phyloP scores from a whole-genome alignment of 2,888 invertebrate genomes.

The Aleiodes alternator region DNA sequence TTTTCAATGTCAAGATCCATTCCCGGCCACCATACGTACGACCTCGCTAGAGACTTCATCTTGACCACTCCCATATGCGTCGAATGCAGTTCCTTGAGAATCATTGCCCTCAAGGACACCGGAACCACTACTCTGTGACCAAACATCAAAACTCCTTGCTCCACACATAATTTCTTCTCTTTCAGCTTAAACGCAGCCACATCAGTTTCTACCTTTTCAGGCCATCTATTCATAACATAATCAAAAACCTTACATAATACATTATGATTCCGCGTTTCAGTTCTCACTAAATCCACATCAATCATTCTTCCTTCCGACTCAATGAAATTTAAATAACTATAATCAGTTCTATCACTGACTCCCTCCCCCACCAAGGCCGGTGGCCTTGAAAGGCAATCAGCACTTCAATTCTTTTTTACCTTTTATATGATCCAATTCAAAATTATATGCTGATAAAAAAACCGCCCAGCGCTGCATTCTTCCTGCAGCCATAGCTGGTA shows the following conservation, averaged over 20 bases:
- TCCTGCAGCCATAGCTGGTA: conserved; percentile 57
- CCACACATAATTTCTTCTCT: too few relatives aligned
- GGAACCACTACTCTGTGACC: conserved; percentile 52
- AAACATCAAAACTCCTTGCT: conserved; percentile 35
- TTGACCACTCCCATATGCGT: conserved; percentile 48
- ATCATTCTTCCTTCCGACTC: too few relatives aligned
- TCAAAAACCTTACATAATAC: too few relatives aligned
- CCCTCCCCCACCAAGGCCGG: background rate
- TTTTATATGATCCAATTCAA: conserved; percentile 33
- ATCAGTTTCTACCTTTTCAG: too few relatives aligned
- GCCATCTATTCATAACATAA: too few relatives aligned
- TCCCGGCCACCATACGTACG: conserved; percentile 51
- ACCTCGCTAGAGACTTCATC: conserved; percentile 49
- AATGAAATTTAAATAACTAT: too few relatives aligned
- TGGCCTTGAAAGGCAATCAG: conserved; percentile 30
- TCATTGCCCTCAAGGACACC: conserved; percentile 21
- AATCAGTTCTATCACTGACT: too few relatives aligned
- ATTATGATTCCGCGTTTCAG: too few relatives aligned
- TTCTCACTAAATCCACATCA: too few relatives aligned
- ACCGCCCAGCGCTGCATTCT: conserved; percentile 61
- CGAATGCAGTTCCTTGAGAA: conserved; percentile 49
- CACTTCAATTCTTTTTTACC: conserved; percentile 27
- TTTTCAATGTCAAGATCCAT: conserved; percentile 42
- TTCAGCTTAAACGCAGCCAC: too few relatives aligned
- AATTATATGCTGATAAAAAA: conserved; percentile 51